These are phyloP conservation scores for Antheraea assamensis DNA, from an alignment of 2,888 invertebrate species.

Conservation along the genomic window DNA sequence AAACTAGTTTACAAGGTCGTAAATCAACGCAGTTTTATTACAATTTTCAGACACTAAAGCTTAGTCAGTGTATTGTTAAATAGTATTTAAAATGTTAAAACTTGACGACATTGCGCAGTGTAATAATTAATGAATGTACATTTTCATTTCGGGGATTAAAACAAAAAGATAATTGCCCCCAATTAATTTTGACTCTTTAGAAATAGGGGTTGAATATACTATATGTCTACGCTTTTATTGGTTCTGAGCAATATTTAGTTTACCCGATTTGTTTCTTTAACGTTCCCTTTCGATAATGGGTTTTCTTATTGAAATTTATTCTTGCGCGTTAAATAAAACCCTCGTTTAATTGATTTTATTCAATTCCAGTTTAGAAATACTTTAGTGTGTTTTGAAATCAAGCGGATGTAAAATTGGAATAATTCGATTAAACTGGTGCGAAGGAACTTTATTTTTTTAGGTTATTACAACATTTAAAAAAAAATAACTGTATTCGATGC, in stretches of 20 bases:
- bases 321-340: background rate
- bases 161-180: slow-evolving; percentile 77
- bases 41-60: slow-evolving; percentile 45
- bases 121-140: slow-evolving; percentile 69
- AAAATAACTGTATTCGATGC: no score
- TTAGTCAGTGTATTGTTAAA: slow-evolving; percentile 49
- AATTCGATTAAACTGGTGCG: no score
- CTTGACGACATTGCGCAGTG: slow-evolving; percentile 50
- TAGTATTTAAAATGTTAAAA: slow-evolving; percentile 40
- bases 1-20: slow-evolving; percentile 23
- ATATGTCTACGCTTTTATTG: slow-evolving; percentile 60
- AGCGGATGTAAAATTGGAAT: no score
- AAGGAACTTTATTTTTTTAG: no score
- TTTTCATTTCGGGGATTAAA: slow-evolving; percentile 62
- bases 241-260: slow-evolving; percentile 55
- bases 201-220: slow-evolving; percentile 62
- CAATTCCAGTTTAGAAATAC: no score
- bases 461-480: no score
- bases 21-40: slow-evolving; percentile 44
- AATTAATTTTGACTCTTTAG: slow-evolving; percentile 76
- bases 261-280: slow-evolving; percentile 62
- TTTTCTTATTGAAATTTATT: slow-evolving; percentile 43
- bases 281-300: slow-evolving; percentile 51
- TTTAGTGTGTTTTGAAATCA: no score
- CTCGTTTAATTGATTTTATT: background rate